Evolutionary conservation across 2,113 vertebrate genomes (phyloP).

Genomic region (Oreamnos americanus): DNA sequence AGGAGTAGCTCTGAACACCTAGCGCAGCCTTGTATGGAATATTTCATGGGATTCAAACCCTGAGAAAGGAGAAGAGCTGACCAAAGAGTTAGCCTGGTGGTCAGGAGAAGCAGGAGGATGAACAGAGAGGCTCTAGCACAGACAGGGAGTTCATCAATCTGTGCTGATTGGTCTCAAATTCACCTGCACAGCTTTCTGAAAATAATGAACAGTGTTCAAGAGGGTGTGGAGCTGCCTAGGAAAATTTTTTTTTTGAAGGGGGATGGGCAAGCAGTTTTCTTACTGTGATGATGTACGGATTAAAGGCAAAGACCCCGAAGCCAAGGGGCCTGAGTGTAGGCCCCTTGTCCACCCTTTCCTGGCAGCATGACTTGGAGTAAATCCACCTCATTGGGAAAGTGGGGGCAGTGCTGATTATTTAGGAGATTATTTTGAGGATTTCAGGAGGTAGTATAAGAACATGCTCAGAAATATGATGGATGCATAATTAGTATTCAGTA

Average conservation of each 20-base stretch:
- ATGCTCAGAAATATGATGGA: neutral
- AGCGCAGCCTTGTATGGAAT: too few species aligned
- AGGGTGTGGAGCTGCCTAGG: neutral
- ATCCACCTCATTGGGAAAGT: neutral
- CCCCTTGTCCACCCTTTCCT: fast-evolving
- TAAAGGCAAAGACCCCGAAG: neutral
- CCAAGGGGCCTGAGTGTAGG: neutral
- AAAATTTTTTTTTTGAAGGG: neutral
- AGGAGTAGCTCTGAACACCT: neutral
- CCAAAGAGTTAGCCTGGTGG: fast-evolving
- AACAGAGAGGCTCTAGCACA: neutral
- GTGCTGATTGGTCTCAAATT: neutral
- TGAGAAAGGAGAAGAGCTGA: neutral
- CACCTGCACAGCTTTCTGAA: neutral
- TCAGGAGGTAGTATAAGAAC: neutral
- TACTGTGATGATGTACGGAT: neutral
- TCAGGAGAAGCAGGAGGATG: fast-evolving
- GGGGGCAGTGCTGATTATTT: neutral
- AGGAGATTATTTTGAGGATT: neutral
- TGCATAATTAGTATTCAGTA: neutral
- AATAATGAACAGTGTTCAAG: neutral
- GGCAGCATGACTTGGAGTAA: neutral
- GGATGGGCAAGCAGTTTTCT: neutral
- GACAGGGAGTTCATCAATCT: neutral
- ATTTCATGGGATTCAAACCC: neutral